Base-by-base conservation (phyloP, 2,797 vertebrate species). In the Microcaecilia unicolor region DNA sequence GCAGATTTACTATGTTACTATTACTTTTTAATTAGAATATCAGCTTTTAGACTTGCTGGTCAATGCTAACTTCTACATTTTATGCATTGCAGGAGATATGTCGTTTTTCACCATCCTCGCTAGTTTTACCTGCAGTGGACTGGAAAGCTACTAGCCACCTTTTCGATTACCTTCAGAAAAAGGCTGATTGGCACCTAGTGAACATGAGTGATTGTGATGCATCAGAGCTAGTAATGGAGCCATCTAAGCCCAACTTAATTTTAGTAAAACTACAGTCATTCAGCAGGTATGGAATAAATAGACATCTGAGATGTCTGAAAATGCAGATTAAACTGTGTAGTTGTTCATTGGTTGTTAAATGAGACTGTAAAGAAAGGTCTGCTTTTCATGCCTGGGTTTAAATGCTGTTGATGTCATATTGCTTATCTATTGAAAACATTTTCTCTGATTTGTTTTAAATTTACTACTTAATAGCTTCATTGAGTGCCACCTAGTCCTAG, bases 81-180 rank as follows among this genome's bases (percentile, higher is more conserved):
- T 43, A 41, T 55, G 34, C 53, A 5, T 61, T 73, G 14, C 65
- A 76, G 72, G 59, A 56, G 46, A 47, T 61, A 31, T 65, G 76
- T 51, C 47, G 45, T 16, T 48, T 61, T 48, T 70, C 60, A 41
- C 36, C 72, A 35, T 67, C 74, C 19, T 70, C 69, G 29, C 53
- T 78, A 48, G 51, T 76, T 58, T 51, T 80, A 37, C 71, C 76
- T 25, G 61, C 72, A 27, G 74, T 80, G 46, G 66, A 76, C 18
- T 58, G 38, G 7, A 15, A 51, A 11, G 59, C 71, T 35, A 44
- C 39, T n/a, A 37, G 5, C 6, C 1, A 44, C 22, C 56, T 78
- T 30, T 27, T 57, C 26, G 37, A 11, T 11, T 19, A 48, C 35
- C 55, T 80, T 22, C 61, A 60, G 18, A 33, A 58, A 15, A 50